Base-by-base conservation (phyloP, 2,888 invertebrate genomes). In the Stenodera caucasica region DNA sequence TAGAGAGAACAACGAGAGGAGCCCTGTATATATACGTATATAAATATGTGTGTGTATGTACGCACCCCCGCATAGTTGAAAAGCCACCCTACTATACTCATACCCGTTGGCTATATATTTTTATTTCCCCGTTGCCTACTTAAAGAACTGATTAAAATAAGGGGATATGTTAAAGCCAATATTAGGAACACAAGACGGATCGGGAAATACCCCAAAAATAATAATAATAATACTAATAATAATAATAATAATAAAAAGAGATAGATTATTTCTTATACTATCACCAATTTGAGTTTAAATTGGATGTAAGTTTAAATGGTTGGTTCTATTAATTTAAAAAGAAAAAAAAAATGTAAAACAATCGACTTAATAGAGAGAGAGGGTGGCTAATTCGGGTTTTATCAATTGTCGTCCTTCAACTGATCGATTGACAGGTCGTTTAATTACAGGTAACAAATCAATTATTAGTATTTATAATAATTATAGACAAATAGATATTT, bases 111-210 rank as follows among this genome's bases (percentile, higher is more conserved):
- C 76, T 75, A 78, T 78, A 78, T 80, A 80, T 80, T 80, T 79
- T 79, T 80, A 80, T 80, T 80, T 80, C 80, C 80, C 80, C 73
- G 75, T 79, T 78, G 80, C 77, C 79, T 79, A 80, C 79, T 80
- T 80, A 79, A 79, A 76, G 75, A 79, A 76, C 80, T 80, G 80
- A 80, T 80, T 80, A 80, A 80, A 79, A 78, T 74, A 70, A 72
- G 77, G 78, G 78, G 77, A 76, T 77, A 77, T 74, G 77, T 78
- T 75, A 76, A 75, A 77, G 75, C 75, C 78, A 73, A 77, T 77
- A 77, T 78, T 77, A 74, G 75, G 73, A 71, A 63, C 66, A 68
- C 67, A 69, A 54, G 53, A n/a, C n/a, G n/a, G n/a, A n/a, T 35
- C 35, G 51, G 53, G 61, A 52, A 57, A 53, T n/a, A n/a, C n/a